Base-by-base conservation (phyloP, 1,140 invertebrate genomes). In the Druon quercuslanigerum region DNA sequence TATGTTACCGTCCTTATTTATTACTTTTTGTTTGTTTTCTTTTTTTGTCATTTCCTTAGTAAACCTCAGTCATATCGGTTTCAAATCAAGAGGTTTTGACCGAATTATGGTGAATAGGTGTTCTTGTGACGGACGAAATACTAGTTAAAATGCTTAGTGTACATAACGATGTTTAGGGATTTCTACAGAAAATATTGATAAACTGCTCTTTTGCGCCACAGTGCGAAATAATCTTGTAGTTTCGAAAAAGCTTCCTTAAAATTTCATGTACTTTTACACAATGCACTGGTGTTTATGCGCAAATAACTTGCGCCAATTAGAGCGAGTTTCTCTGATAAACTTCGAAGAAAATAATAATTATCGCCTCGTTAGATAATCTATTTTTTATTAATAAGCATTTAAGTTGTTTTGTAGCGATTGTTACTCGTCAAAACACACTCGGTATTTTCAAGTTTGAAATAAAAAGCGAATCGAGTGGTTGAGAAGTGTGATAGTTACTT, bases 331-430 rank as follows among this genome's bases (percentile, higher is more conserved):
- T 16, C 20, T 19, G 20, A 56, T 19, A 13, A 56, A 66, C 40
- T 46, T 40, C 40, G 50, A 78, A 60, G 51, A 51, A 51, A 16
- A 74, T 50, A 76, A 75, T 74, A 76, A 75, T 76, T 73, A 60
- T 79, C 72, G 54, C 66, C 25, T 73, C 16, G 72, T 73, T 78
- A 77, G 46, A 72, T 81, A 70, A 20, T 81, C 75, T 79, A 77
- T 78, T 79, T 76, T 81, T 86, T 82, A 84, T 86, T 83, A 82
- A 82, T 79, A 17, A 82, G 20, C 57, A 75, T 81, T 74, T 79
- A 81, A 77, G 76, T 83, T 72, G 56, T 82, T 81, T 70, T 78
- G 71, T 79, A 80, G 71, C 51, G 51, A 77, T 79, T 81, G 76
- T 86, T 83, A 81, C 14, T 78, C 72, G 79, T 40, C 76, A 51